phyloP scores from a whole-genome alignment of 2,888 invertebrate genomes.

The Heliconius hortense region DNA sequence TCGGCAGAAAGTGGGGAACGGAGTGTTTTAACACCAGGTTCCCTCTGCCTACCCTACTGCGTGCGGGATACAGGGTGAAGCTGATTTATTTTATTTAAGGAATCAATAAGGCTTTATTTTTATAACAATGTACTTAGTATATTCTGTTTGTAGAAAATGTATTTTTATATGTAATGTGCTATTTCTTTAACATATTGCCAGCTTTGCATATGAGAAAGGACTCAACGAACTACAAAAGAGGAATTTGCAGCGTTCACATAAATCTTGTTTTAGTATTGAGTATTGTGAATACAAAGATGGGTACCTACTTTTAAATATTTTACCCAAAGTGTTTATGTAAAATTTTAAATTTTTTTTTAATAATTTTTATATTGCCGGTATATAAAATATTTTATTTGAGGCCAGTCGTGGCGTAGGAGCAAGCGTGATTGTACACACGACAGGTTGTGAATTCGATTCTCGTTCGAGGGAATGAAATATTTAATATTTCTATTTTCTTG shows the following conservation, averaged over 20 bases:
- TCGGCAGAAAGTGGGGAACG: too few species aligned
- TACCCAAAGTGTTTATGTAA: neutral
- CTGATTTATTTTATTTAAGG: neutral
- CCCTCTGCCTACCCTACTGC: too few species aligned
- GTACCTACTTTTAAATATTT: neutral
- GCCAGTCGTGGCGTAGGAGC: too few species aligned
- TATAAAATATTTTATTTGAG: neutral
- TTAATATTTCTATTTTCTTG: neutral
- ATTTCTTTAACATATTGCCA: conserved; percentile 9
- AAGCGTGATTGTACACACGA: neutral
- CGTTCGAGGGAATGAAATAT: neutral
- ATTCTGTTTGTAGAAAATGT: neutral
- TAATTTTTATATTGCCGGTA: neutral
- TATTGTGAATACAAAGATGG: conserved; percentile 10
- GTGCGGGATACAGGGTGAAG: too few species aligned
- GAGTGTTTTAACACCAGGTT: too few species aligned
- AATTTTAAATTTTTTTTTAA: neutral
- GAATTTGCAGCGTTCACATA: conserved; percentile 20
- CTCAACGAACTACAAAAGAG: conserved; percentile 10
- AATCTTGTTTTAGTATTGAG: conserved; percentile 14
- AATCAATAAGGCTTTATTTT: neutral
- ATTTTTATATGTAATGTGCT: conserved; percentile 1
- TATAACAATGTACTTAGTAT: neutral
- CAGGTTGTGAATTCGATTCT: neutral
- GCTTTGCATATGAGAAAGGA: conserved; percentile 10